phyloP scores from a whole-genome alignment of 2,888 invertebrate species.

The Chloromyia formosa region DNA sequence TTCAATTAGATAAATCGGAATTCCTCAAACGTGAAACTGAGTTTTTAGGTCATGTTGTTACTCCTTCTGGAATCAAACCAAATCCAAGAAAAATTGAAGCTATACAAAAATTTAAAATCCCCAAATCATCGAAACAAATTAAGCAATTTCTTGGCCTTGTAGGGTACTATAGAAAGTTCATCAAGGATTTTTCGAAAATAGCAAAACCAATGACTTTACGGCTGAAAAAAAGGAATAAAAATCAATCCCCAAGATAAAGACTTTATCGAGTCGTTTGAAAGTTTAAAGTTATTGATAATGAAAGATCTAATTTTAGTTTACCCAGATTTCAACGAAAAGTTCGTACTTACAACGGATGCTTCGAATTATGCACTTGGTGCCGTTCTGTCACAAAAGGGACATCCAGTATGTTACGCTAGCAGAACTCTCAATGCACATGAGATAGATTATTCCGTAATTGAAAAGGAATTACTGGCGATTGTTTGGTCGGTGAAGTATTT shows the following conservation, averaged over 20 bases:
- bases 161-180: not conserved
- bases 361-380: not conserved
- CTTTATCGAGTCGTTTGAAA: not conserved
- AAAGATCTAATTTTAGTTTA: not conserved
- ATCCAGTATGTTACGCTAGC: not conserved
- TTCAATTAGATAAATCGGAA: slow-evolving; percentile 6
- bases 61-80: slow-evolving; percentile 12
- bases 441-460: not conserved
- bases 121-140: slow-evolving; percentile 20
- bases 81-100: slow-evolving; percentile 25
- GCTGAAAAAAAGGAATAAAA: not conserved
- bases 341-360: not conserved
- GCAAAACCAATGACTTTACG: slow-evolving; percentile 3
- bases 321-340: not conserved
- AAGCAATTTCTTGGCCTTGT: slow-evolving; percentile 10
- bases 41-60: slow-evolving; percentile 7
- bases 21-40: slow-evolving; percentile 8
- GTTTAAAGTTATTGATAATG: not conserved
- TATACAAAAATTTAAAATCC: not conserved
- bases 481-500: not conserved
- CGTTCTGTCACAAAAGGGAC: slow-evolving; percentile 2
- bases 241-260: not conserved
- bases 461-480: not conserved
- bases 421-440: not conserved
- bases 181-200: slow-evolving; percentile 16